Conservation (phyloP, 2,797 vertebrate species). For the Otus scops region DNA sequence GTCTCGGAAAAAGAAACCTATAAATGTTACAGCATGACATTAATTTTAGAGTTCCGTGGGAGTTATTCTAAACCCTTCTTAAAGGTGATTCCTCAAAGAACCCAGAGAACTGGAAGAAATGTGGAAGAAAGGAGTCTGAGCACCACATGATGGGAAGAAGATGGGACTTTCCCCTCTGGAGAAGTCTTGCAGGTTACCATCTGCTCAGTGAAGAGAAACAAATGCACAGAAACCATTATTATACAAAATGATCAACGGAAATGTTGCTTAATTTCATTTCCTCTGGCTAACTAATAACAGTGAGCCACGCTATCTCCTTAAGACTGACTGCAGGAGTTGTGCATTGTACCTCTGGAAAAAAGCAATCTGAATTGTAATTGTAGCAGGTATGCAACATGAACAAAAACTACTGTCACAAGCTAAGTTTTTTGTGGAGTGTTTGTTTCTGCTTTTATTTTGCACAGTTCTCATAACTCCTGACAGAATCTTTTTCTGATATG, state of each 20-base stretch:
- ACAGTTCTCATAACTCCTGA: not conserved
- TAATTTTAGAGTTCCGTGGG: not conserved
- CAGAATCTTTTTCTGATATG: not conserved
- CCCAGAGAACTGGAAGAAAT: not conserved
- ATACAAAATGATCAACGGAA: not conserved
- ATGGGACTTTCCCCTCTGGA: not conserved
- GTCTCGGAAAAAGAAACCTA: not conserved
- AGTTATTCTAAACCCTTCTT: not conserved
- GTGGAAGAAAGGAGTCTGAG: not conserved
- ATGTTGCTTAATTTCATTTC: not conserved
- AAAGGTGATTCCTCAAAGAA: not conserved
- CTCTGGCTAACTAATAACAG: not conserved
- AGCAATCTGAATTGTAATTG: not conserved
- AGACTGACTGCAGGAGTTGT: not conserved
- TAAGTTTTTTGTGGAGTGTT: not conserved
- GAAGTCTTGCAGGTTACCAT: not conserved
- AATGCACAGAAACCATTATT: not conserved
- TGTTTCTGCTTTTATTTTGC: not conserved
- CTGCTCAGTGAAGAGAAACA: not conserved
- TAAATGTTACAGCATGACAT: not conserved
- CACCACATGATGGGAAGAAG: not conserved
- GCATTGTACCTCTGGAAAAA: not conserved
- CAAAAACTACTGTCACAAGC: not conserved
- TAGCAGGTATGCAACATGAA: not conserved
- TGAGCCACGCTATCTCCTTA: not conserved